Conservation (phyloP, 92 coral and sea anemone genomes). For the Virgularia gustaviana region DNA sequence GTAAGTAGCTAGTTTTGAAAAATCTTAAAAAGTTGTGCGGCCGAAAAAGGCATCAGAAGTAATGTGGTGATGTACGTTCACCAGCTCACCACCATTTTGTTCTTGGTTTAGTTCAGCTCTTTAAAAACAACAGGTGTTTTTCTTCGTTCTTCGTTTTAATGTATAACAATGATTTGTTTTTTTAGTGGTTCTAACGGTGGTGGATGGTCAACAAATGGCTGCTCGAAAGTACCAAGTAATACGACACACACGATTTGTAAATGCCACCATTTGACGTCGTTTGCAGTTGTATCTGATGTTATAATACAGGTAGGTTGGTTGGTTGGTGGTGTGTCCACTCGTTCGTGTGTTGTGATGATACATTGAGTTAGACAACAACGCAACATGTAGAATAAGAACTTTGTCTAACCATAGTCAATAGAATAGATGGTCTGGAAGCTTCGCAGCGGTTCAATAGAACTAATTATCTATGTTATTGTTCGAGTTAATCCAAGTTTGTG, state of each 20-base stretch:
- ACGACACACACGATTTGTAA: conserved; percentile 74
- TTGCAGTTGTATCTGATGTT: conserved; percentile 91
- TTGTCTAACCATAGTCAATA: too few species aligned
- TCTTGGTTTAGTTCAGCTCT: too few species aligned
- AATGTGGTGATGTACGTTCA: too few species aligned
- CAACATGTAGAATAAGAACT: background rate
- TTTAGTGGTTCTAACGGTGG: conserved; percentile 78
- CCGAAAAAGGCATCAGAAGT: too few species aligned
- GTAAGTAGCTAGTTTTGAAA: conserved; percentile 53
- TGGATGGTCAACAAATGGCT: conserved; percentile 93
- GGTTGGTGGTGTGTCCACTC: background rate
- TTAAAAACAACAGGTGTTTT: too few species aligned
- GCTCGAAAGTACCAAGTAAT: conserved; percentile 65
- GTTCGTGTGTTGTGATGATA: background rate
- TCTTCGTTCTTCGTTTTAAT: background rate
- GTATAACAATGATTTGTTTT: background rate
- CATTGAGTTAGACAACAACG: background rate
- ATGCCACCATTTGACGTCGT: conserved; percentile 86
- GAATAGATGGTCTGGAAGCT: too few species aligned
- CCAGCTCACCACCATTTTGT: too few species aligned
- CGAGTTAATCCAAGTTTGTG: too few species aligned
- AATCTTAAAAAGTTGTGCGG: too few species aligned
- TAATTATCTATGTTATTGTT: too few species aligned
- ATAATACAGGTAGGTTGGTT: conserved; percentile 63
- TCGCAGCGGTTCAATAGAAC: too few species aligned